phyloP scores from a whole-genome alignment of 2,797 vertebrate genomes.

The Anomalospiza imberbis region DNA sequence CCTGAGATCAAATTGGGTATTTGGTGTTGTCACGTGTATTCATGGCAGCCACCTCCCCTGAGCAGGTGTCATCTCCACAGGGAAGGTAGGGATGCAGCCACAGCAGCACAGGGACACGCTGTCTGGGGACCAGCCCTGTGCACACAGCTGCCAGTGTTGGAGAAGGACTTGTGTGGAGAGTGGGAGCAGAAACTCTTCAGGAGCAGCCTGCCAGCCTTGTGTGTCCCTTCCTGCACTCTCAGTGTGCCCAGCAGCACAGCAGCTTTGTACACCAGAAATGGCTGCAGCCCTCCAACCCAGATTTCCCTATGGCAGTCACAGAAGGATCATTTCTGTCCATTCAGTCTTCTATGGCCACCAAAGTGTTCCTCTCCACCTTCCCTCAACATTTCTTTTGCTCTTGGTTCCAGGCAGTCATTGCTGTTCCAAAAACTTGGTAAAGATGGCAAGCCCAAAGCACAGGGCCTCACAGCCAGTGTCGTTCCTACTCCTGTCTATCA shows the following conservation, averaged over 20 bases:
- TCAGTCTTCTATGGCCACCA: not conserved
- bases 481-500: not conserved
- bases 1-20: not conserved
- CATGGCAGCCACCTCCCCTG: not conserved
- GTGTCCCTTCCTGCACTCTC: not conserved
- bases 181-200: not conserved
- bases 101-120: not conserved
- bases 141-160: not conserved
- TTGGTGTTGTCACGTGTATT: not conserved
- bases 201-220: not conserved
- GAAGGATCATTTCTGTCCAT: not conserved
- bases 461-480: not conserved
- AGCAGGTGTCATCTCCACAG: not conserved
- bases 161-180: not conserved
- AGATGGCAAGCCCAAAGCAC: not conserved
- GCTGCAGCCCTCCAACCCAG: not conserved
- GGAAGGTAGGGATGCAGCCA: not conserved
- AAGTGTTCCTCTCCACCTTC: not conserved
- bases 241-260: not conserved
- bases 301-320: accelerated
- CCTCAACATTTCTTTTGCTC: not conserved
- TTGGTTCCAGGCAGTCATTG: not conserved
- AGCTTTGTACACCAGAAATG: not conserved
- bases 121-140: not conserved
- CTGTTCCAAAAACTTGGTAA: not conserved